Conservation (phyloP, 2,113 vertebrate genomes). For the Romanogobio albipinnatus region DNA sequence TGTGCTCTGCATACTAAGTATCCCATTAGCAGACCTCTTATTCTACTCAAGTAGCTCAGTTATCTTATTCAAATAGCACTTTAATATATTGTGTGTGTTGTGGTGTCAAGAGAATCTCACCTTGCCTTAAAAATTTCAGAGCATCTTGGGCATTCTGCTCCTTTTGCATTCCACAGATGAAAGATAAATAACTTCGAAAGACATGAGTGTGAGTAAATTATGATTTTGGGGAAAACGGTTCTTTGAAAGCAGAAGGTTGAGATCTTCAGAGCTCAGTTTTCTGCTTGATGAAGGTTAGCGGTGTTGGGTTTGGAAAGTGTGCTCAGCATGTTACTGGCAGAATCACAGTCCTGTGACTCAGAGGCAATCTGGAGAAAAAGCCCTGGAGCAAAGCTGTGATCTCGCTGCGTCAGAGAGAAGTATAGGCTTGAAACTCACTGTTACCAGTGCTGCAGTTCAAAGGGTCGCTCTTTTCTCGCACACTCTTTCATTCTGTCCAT, state of each 20-base stretch:
- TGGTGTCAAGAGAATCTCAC: too few relatives aligned
- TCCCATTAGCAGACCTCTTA: not conserved
- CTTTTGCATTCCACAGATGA: not conserved
- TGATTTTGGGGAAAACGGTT: not conserved
- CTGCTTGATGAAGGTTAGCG: slow-evolving; percentile 10
- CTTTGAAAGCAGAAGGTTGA: slow-evolving; percentile 10
- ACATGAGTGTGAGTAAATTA: not conserved
- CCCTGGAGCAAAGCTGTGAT: slow-evolving; percentile 72
- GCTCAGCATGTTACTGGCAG: slow-evolving; percentile 57
- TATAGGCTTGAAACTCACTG: slow-evolving; percentile 39
- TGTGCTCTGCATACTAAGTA: slow-evolving; percentile 2
- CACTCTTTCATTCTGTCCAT: not conserved
- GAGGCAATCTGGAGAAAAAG: slow-evolving; percentile 78
- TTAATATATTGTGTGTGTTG: too few relatives aligned
- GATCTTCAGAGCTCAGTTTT: not conserved
- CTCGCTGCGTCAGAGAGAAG: slow-evolving; percentile 63
- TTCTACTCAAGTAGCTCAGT: slow-evolving; percentile 7
- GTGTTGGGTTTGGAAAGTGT: slow-evolving; percentile 50
- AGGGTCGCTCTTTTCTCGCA: slow-evolving; percentile 11
- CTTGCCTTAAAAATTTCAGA: not conserved
- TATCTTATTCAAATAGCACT: slow-evolving; percentile 9
- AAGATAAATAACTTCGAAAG: not conserved
- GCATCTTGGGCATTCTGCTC: not conserved
- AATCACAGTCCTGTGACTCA: slow-evolving; percentile 71
- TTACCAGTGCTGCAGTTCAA: slow-evolving; percentile 52